Percentiles rank a stretch among this genome's conserved stretches.
These are phyloP conservation scores for Amblyteles armatorius DNA, from an alignment of 2,888 invertebrate genomes.

Conservation along the genomic window DNA sequence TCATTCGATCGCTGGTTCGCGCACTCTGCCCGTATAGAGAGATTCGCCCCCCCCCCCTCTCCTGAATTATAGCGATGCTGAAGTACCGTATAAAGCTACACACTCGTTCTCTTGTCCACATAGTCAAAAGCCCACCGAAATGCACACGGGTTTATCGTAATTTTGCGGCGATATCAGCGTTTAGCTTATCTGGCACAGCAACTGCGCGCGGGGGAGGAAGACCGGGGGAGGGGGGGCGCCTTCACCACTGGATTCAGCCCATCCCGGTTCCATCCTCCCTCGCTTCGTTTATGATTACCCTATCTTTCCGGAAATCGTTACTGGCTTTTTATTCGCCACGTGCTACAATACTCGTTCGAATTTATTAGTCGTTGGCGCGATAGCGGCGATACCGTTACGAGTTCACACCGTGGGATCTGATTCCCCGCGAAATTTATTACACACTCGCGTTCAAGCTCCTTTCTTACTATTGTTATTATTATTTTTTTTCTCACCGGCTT, in stretches of 20 bases:
- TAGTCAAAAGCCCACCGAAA: slow-evolving; percentile 24
- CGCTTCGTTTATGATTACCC: slow-evolving; percentile 51
- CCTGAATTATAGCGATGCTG: slow-evolving; percentile 20
- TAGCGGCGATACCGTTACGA: slow-evolving; percentile 24
- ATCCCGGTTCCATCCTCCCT: slow-evolving; percentile 11
- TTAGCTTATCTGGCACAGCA: slow-evolving; percentile 61
- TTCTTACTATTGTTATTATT: background rate
- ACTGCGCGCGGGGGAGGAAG: background rate
- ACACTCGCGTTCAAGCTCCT: background rate
- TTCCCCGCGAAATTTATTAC: background rate
- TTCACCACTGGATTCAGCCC: slow-evolving; percentile 32
- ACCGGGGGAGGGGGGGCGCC: slow-evolving; percentile 10
- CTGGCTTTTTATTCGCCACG: slow-evolving; percentile 54
- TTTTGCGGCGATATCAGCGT: slow-evolving; percentile 64
- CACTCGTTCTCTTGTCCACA: slow-evolving; percentile 48
- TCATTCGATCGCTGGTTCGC: slow-evolving; percentile 49
- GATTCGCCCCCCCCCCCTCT: too few relatives aligned
- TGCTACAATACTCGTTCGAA: slow-evolving; percentile 58
- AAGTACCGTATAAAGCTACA: slow-evolving; percentile 48
- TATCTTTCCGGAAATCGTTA: slow-evolving; percentile 61
- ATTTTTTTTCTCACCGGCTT: slow-evolving; percentile 9
- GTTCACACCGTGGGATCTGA: slow-evolving; percentile 32
- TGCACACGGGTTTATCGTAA: slow-evolving; percentile 57
- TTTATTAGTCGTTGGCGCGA: slow-evolving; percentile 52
- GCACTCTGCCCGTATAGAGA: slow-evolving; percentile 26